Percentiles rank a stretch among this genome's conserved stretches.
phyloP scores from a whole-genome alignment of 1,140 invertebrate species.

The Ceratosolen solmsi region DNA sequence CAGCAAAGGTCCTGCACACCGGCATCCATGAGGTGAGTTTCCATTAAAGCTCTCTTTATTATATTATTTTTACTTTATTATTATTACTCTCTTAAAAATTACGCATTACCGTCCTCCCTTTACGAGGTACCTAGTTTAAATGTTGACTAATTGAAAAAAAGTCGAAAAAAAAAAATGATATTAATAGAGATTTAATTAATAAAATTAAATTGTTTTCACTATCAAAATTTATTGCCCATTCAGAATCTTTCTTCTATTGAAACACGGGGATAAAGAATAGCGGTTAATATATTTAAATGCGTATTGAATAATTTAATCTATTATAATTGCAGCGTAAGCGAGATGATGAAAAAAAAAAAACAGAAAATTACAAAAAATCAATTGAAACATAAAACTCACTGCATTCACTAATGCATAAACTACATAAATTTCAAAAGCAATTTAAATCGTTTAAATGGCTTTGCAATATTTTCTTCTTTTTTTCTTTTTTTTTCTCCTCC shows the following conservation, averaged over 20 bases:
- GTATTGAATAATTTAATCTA: neutral
- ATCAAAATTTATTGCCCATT: neutral
- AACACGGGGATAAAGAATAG: neutral
- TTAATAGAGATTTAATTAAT: too few species aligned
- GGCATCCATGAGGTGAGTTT: constrained; percentile 53
- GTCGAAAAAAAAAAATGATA: too few species aligned
- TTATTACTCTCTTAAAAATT: neutral
- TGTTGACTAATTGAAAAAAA: too few species aligned
- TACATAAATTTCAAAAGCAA: neutral
- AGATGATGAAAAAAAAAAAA: neutral
- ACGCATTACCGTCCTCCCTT: too few species aligned
- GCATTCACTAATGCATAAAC: neutral
- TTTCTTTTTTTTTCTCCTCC: too few species aligned
- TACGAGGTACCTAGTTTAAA: too few species aligned
- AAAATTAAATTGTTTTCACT: too few species aligned
- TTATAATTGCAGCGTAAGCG: neutral
- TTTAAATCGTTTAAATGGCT: neutral
- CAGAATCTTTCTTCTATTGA: neutral
- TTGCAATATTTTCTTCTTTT: too few species aligned
- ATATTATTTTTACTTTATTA: neutral
- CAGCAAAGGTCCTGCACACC: constrained; percentile 66
- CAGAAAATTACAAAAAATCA: neutral
- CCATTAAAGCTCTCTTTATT: neutral
- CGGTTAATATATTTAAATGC: neutral
- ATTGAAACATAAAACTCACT: neutral